Conservation (phyloP, 1,140 invertebrate species). For the Mizuhopecten yessoensis region DNA sequence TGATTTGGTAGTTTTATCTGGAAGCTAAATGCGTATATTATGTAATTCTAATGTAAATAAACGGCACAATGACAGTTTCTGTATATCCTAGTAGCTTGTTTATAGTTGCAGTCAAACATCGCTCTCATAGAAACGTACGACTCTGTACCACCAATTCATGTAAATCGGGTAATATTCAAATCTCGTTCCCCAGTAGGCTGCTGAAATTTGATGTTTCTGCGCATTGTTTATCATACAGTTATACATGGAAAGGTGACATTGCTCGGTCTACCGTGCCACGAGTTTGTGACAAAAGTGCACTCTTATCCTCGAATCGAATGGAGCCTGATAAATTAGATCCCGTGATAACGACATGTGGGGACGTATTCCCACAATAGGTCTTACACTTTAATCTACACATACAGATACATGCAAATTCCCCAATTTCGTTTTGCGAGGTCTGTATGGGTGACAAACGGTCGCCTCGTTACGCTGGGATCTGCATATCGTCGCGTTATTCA, state of each 20-base stretch:
- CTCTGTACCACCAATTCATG: too few species aligned
- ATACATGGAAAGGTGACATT: constrained; percentile 5
- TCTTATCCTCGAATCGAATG: constrained; percentile 5
- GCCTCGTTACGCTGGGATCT: not conserved
- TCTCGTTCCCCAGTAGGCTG: not conserved
- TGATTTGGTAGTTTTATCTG: too few species aligned
- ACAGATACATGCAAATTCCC: not conserved
- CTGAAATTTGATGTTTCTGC: not conserved
- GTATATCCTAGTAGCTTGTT: too few species aligned
- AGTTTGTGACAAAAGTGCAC: constrained; percentile 15
- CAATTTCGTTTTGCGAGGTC: not conserved
- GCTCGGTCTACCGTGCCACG: not conserved
- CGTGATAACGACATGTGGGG: not conserved
- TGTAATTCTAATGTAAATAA: too few species aligned
- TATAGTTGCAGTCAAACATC: too few species aligned
- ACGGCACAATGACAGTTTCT: too few species aligned
- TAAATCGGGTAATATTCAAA: constrained; percentile 8
- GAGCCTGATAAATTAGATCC: not conserved
- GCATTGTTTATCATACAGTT: not conserved
- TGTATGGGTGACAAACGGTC: not conserved
- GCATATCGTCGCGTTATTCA: not conserved
- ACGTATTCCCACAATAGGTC: not conserved
- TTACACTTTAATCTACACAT: not conserved
- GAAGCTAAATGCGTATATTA: too few species aligned
- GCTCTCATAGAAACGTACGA: too few species aligned